Percentiles rank a stretch among this genome's conserved stretches.
These are phyloP conservation scores for Apomyelois bistriatella DNA, from an alignment of 2,888 invertebrate species.

Conservation along the genomic window DNA sequence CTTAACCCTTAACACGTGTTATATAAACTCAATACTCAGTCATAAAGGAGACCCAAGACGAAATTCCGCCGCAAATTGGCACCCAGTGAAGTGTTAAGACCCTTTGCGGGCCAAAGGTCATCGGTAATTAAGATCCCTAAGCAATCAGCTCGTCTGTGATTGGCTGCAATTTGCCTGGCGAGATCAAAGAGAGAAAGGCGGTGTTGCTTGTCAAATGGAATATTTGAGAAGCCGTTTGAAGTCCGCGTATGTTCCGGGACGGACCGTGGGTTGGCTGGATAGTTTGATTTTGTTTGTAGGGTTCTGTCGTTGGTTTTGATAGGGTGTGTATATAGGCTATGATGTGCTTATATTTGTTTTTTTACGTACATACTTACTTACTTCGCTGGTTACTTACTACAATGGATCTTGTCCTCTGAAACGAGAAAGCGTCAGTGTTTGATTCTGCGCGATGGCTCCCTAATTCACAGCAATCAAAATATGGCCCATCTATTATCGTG, in stretches of 20 bases:
- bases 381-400: too few relatives aligned
- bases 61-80: conserved; percentile 47
- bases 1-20: background rate
- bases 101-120: conserved; percentile 65
- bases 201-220: conserved; percentile 70
- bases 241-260: conserved; percentile 26
- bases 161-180: conserved; percentile 56
- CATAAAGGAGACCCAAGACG: conserved; percentile 1
- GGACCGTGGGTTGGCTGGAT: conserved; percentile 5
- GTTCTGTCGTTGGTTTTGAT: background rate
- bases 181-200: conserved; percentile 60
- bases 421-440: too few relatives aligned
- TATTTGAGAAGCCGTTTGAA: conserved; percentile 63
- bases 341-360: too few relatives aligned
- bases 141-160: conserved; percentile 71
- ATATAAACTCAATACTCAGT: conserved; percentile 2
- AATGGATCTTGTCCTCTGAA: too few relatives aligned
- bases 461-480: too few relatives aligned
- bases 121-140: conserved; percentile 74
- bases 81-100: conserved; percentile 60
- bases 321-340: too few relatives aligned
- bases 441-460: too few relatives aligned
- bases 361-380: too few relatives aligned
- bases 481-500: too few relatives aligned
- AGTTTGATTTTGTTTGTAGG: conserved; percentile 4